Evolutionary conservation across 1,140 invertebrate genomes (phyloP).

Genomic region (Ridgeia piscesae): DNA sequence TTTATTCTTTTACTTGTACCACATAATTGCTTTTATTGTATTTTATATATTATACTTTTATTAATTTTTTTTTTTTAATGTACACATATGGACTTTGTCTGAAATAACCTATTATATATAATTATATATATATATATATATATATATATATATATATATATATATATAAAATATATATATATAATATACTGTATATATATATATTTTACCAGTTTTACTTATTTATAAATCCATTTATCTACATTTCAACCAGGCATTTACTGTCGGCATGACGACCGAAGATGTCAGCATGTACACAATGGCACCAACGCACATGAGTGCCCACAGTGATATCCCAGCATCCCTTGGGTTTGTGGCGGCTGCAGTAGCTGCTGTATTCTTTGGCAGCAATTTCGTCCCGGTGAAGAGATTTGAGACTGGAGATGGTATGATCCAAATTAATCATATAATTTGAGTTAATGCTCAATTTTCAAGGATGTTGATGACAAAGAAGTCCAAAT

Average conservation of each 20-base stretch:
- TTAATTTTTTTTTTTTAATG: no score
- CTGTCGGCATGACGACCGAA: not conserved
- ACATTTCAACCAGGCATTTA: not conserved
- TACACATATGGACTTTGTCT: no score
- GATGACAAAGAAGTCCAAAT: no score
- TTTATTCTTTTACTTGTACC: no score
- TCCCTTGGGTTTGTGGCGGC: constrained; percentile 46
- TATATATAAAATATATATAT: no score
- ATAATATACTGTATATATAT: no score
- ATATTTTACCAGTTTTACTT: not conserved
- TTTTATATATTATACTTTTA: no score
- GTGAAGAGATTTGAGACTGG: constrained; percentile 58
- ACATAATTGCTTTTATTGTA: no score
- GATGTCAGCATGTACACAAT: not conserved
- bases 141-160: no score
- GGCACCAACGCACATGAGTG: not conserved
- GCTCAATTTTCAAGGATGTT: no score
- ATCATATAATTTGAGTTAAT: not conserved
- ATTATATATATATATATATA: no score
- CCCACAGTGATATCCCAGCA: not conserved
- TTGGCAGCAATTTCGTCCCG: constrained; percentile 58
- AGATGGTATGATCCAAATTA: constrained; percentile 48
- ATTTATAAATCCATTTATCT: not conserved
- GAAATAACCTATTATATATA: no score
- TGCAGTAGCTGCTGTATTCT: constrained; percentile 49